Evolutionary conservation across 2,888 invertebrate genomes (phyloP).

Genomic region (Scelioninae gen. 1): DNA sequence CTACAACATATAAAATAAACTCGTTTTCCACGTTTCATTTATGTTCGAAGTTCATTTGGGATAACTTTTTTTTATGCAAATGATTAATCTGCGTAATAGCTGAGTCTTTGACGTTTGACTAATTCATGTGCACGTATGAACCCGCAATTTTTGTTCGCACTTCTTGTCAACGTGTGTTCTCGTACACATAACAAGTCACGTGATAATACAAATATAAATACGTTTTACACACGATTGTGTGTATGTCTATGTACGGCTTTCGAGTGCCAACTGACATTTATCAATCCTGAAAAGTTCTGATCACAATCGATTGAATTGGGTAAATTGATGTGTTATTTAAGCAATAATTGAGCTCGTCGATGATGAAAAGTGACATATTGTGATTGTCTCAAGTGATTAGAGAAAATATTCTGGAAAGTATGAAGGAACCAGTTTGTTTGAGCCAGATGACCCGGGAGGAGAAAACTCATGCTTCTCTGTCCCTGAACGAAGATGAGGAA

Average conservation of each 20-base stretch:
- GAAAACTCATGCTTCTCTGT: conserved; percentile 75
- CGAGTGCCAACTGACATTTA: conserved; percentile 17
- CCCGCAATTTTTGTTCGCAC: not conserved
- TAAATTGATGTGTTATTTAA: not conserved
- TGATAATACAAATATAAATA: conserved; percentile 17
- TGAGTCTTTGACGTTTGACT: no score
- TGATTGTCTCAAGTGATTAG: not conserved
- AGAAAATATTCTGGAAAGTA: not conserved
- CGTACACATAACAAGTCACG: not conserved
- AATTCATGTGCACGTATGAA: no score
- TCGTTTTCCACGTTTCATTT: no score
- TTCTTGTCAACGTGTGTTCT: not conserved
- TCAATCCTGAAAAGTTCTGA: conserved; percentile 15
- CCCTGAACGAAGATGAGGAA: conserved; percentile 81
- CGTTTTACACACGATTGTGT: not conserved
- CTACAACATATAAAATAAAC: no score
- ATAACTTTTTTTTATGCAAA: no score
- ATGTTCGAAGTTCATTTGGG: no score
- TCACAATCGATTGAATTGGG: not conserved
- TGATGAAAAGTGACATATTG: not conserved
- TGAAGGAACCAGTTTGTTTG: not conserved
- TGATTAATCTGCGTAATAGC: no score
- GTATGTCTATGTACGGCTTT: not conserved
- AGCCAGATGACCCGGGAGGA: conserved; percentile 71
- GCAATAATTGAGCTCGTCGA: not conserved